Conservation (phyloP, 2,888 invertebrate species). For the Ommatoiulus sabulosus region DNA sequence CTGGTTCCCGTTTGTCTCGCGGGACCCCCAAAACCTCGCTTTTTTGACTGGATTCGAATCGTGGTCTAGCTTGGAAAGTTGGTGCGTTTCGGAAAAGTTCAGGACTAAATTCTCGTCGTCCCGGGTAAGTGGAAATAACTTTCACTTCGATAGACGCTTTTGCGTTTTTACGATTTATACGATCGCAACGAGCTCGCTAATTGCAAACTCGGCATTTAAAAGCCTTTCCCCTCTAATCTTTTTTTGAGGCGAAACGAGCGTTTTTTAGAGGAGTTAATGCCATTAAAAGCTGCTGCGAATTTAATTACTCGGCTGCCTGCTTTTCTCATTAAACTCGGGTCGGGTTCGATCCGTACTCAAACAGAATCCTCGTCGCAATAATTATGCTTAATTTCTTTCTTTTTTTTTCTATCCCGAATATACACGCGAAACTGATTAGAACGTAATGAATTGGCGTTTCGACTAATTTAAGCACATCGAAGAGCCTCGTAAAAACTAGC, state of each 20-base stretch:
- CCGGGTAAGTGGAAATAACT: background rate
- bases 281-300: conserved; percentile 37
- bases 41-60: background rate
- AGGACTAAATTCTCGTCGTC: background rate
- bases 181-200: background rate
- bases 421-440: background rate
- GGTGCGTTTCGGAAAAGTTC: no score
- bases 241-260: background rate
- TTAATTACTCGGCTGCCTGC: conserved; percentile 18
- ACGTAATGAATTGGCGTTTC: conserved; percentile 24
- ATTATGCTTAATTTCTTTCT: no score
- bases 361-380: background rate
- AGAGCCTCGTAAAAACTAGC: background rate
- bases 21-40: conserved; percentile 23
- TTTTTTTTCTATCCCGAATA: background rate
- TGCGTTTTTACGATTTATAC: background rate
- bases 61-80: background rate
- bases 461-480: conserved; percentile 31
- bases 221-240: background rate
- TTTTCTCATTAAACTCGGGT: background rate
- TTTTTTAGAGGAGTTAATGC: conserved; percentile 12
- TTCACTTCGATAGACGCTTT: background rate
- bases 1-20: background rate
- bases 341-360: background rate
- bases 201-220: background rate